phyloP scores from a whole-genome alignment of 2,888 invertebrate genomes.

The Thumatha senex region DNA sequence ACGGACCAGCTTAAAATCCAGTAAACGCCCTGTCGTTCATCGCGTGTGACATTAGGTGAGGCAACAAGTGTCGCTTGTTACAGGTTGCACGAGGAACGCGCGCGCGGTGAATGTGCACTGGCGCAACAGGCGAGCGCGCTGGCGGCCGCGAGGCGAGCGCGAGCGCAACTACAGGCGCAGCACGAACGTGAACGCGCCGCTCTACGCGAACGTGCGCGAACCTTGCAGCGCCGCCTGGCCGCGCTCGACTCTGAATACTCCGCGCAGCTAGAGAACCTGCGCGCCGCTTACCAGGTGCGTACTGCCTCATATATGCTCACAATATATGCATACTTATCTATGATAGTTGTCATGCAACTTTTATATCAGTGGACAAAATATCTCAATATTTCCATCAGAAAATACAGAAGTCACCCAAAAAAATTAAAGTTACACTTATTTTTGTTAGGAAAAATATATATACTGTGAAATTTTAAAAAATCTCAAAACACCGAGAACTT shows the following conservation, averaged over 20 bases:
- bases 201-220: slow-evolving; percentile 87
- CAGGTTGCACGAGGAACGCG: slow-evolving; percentile 67
- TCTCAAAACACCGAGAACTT: too few species aligned
- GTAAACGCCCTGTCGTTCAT: too few species aligned
- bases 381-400: too few species aligned
- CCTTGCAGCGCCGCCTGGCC: slow-evolving; percentile 88
- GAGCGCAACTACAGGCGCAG: slow-evolving; percentile 68
- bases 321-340: too few species aligned
- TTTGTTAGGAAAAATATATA: too few species aligned
- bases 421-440: too few species aligned
- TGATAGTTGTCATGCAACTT: too few species aligned
- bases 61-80: background rate
- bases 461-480: too few species aligned
- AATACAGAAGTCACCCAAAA: too few species aligned
- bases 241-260: slow-evolving; percentile 92
- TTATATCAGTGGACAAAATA: too few species aligned
- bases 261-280: slow-evolving; percentile 90
- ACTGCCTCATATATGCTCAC: background rate
- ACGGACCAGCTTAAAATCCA: too few species aligned
- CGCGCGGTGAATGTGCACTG: slow-evolving; percentile 67
- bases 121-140: slow-evolving; percentile 73
- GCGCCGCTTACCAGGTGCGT: slow-evolving; percentile 87
- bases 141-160: slow-evolving; percentile 73
- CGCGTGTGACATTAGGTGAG: too few species aligned
- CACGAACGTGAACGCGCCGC: slow-evolving; percentile 84